Base-by-base conservation (phyloP, 1,140 invertebrate species). In the Brachionus calyciflorus region DNA sequence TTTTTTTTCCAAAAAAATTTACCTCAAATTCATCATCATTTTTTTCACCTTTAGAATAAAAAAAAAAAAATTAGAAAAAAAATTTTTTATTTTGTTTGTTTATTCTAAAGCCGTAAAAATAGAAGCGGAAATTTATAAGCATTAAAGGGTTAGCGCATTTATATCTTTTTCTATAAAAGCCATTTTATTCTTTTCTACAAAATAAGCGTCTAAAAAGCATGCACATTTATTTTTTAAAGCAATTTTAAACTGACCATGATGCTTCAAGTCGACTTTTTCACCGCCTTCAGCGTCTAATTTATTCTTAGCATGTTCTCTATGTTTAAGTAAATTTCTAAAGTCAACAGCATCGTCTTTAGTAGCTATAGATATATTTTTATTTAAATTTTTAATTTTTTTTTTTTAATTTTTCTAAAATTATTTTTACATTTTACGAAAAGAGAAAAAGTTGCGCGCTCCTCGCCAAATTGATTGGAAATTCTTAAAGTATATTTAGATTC, bases 21-120 rank as follows among this genome's bases (percentile, higher is more conserved):
- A 73, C 69, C 26, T 73, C 69, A 73, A 73, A 73, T 73, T 55
- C 69, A 28, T 73, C 69, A 3, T 73, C 69, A 24, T 73, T 73
- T n/a, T 73, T 55, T 19, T 55, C 69, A 21, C 24, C 6, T 14
- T n/a, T n/a, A n/a, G n/a, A n/a, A 30, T 30, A 33, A 49, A 49
- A 49, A 33, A 7, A 48, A 49, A n/a, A 69, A 49, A 24, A 24
- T 4, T 12, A 26, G 14, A 26, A 10, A 33, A 49, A 69, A 49
- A 70, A 70, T 37, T 49, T 44, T n/a, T 9, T 9, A 49, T 46
- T 68, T 28, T 9, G 1, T 24, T 26, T 21, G 12, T 12, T 12
- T 0, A 68, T 1, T 28, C 6, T 6, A 14, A 41, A 46, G 4
- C 9, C 24, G 10, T 14, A 24, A 26, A n/a, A n/a, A n/a, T n/a